Evolutionary conservation across 2,113 vertebrate species (phyloP).

Genomic region (Microtus ochrogaster): DNA sequence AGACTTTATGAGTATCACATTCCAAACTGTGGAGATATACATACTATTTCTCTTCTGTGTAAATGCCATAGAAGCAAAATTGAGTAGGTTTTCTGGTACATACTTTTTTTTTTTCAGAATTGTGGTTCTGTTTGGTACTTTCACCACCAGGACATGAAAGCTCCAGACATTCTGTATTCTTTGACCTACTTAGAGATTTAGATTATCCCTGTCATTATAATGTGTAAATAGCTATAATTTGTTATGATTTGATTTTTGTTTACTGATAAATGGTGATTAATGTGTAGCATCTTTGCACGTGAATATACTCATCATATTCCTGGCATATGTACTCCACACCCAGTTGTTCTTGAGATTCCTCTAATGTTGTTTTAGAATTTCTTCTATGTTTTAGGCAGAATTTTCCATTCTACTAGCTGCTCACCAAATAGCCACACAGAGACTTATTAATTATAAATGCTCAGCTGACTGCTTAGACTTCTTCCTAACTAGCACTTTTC

Average conservation of each 20-base stretch:
- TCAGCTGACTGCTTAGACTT: neutral
- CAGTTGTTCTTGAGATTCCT: neutral
- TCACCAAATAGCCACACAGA: neutral
- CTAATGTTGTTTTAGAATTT: neutral
- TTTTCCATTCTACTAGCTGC: neutral
- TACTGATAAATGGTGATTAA: neutral
- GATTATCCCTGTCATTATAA: neutral
- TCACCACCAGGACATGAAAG: neutral
- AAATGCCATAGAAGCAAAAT: neutral
- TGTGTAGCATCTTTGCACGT: neutral
- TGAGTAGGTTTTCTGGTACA: neutral
- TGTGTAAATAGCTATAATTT: neutral
- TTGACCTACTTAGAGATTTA: neutral
- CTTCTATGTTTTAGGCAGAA: neutral
- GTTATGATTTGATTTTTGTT: neutral
- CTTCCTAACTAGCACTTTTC: neutral
- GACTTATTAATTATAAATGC: neutral
- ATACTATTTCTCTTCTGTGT: neutral
- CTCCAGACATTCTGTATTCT: neutral
- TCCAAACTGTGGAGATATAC: neutral
- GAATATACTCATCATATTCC: neutral
- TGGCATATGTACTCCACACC: neutral
- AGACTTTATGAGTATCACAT: neutral
- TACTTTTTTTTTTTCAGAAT: conserved; percentile 3
- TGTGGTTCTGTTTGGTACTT: neutral